Evolutionary conservation across 2,113 vertebrate species (phyloP).

Genomic region (Nothocercus nigrocapillus): DNA sequence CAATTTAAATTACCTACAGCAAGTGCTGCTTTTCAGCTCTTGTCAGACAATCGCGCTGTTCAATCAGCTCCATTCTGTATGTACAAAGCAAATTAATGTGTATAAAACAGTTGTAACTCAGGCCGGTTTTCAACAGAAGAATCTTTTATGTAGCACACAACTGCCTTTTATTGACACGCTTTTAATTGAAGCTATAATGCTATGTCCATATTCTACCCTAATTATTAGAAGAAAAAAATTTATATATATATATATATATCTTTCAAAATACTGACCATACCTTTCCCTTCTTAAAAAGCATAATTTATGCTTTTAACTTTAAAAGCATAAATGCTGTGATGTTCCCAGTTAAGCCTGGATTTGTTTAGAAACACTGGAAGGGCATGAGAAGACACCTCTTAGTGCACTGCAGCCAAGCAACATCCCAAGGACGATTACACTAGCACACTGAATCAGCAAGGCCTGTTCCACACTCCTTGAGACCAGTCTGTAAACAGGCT

Average conservation of each 20-base stretch:
- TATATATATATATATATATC: background rate
- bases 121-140: slow-evolving; percentile 61
- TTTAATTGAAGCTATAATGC: slow-evolving; percentile 60
- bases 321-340: background rate
- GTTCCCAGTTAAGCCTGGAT: background rate
- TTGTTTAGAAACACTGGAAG: background rate
- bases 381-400: background rate
- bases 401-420: background rate
- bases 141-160: slow-evolving; percentile 57
- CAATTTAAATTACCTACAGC: slow-evolving; percentile 78
- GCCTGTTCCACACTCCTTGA: background rate
- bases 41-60: slow-evolving; percentile 58
- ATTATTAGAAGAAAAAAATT: slow-evolving; percentile 14
- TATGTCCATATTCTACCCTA: slow-evolving; percentile 25
- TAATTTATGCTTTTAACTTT: background rate
- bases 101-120: slow-evolving; percentile 68
- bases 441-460: background rate
- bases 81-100: slow-evolving; percentile 74
- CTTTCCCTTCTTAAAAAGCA: background rate
- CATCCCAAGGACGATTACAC: background rate
- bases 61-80: slow-evolving; percentile 62
- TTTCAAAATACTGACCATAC: background rate
- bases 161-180: slow-evolving; percentile 47
- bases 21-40: slow-evolving; percentile 71
- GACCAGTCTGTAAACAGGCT: background rate